Conservation (phyloP, 2,797 vertebrate genomes). For the Cottoperca gobio region DNA sequence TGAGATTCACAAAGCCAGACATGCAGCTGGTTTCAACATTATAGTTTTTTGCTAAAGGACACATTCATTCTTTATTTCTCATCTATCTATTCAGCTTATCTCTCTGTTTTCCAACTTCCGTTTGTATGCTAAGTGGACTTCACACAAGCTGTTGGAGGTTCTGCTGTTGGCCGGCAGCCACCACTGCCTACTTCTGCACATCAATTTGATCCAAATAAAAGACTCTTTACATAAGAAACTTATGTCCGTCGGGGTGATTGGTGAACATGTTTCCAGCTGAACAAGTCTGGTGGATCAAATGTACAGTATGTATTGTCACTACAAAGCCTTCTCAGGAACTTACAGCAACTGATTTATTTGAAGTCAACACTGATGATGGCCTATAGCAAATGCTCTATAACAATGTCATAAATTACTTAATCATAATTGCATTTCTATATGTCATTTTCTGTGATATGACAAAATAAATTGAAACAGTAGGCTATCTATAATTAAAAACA, state of each 20-base stretch:
- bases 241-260: neutral
- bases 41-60: slow-evolving; percentile 16
- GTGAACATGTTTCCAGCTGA: neutral
- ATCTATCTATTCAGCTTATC: slow-evolving; percentile 38
- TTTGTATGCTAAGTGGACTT: slow-evolving; percentile 45
- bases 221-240: neutral
- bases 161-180: slow-evolving; percentile 39
- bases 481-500: neutral
- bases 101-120: slow-evolving; percentile 44
- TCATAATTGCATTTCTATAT: neutral
- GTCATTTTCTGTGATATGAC: neutral
- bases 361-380: neutral
- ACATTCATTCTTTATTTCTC: slow-evolving; percentile 3
- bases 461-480: neutral
- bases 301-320: neutral
- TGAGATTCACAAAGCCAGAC: slow-evolving; percentile 9
- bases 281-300: neutral
- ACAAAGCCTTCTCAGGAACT: neutral
- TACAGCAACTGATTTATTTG: neutral
- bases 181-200: neutral
- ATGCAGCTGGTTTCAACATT: slow-evolving; percentile 6
- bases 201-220: neutral
- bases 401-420: neutral
- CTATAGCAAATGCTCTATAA: neutral
- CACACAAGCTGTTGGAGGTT: slow-evolving; percentile 39